Evolutionary conservation across 2,888 invertebrate species (phyloP), one percentile per base, ranked within the genome.

Genomic region (Rhodophaea formosa): DNA sequence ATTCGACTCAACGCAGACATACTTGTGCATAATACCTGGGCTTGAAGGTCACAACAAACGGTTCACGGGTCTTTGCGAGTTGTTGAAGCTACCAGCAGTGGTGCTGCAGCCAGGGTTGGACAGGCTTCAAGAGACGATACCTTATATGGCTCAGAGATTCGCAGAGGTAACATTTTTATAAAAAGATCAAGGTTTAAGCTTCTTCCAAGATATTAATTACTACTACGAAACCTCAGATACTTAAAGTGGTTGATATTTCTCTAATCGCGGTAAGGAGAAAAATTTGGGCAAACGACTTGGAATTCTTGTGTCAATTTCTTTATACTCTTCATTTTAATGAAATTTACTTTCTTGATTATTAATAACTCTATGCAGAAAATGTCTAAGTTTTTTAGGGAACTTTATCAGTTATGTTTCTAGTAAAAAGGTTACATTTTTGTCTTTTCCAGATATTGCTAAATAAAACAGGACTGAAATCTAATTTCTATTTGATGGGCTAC

Each of bases 91-190:
- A 51, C 72, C 76, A 0, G 80, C 83, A 0, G 15, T 84, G 0
- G 81, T 79, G 1, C 62, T 86, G 57, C 85, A 85, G 59, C 79
- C 79, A 0, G 80, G 80, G 0, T 57, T 82, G 1, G 78, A 83
- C 30, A 58, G 55, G 0, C 70, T 68, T 0, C 23, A 68, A 7
- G 81, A 81, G 42, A 72, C 71, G 0, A 59, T 77, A 0, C 59
- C 62, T 7, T 68, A 79, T 3, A 66, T 72, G 32, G 82, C 84
- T 0, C 63, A 62, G 5, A 70, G 75, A 71, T 73, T 67, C 54
- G 66, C 70, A 0, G 49, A 74, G 71, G 79, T 79, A 23, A 23
- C 5, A 23, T 23, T 23, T 23, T 5, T 3, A 23, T 23, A 23
- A 23, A 23, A 23, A 23, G 23, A 2, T 23, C 23, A 23, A 23